These are phyloP conservation scores for Musca domestica DNA, from an alignment of 1,140 invertebrate species.

Conservation along the genomic window DNA sequence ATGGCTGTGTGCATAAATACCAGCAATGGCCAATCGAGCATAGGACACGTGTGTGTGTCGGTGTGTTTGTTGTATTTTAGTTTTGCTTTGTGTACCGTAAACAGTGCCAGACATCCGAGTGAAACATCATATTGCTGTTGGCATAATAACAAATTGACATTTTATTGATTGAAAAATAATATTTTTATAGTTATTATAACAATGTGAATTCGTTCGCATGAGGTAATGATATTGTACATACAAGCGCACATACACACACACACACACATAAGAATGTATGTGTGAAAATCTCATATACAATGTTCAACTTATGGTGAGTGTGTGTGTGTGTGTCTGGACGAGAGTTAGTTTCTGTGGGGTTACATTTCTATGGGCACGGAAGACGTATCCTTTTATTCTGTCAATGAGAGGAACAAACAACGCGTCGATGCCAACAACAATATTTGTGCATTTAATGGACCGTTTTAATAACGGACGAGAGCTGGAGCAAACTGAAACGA, in stretches of 20 bases:
- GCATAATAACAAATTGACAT: constrained; percentile 20
- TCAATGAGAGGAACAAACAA: constrained; percentile 12
- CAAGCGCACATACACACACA: background rate
- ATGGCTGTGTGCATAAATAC: background rate
- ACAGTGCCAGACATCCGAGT: constrained; percentile 15
- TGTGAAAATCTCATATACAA: background rate
- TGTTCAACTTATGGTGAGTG: background rate
- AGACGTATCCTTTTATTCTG: constrained; percentile 12
- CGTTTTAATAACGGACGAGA: background rate
- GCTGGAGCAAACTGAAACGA: background rate
- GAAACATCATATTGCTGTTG: constrained; percentile 11
- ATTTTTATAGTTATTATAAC: constrained; percentile 19
- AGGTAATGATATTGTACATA: background rate
- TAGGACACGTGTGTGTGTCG: too few species aligned
- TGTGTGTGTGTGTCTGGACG: too few species aligned
- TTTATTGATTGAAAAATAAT: constrained; percentile 20
- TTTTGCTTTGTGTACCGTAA: constrained; percentile 4
- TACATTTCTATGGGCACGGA: background rate
- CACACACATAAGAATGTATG: background rate
- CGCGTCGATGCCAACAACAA: constrained; percentile 2
- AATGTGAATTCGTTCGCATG: background rate
- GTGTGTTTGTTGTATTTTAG: too few species aligned
- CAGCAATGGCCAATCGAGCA: too few species aligned
- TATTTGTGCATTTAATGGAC: constrained; percentile 19
- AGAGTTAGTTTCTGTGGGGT: background rate